Percentiles rank a stretch among this genome's conserved stretches.
phyloP scores from a whole-genome alignment of 1,140 invertebrate species.

The Drosophila novamexicana region DNA sequence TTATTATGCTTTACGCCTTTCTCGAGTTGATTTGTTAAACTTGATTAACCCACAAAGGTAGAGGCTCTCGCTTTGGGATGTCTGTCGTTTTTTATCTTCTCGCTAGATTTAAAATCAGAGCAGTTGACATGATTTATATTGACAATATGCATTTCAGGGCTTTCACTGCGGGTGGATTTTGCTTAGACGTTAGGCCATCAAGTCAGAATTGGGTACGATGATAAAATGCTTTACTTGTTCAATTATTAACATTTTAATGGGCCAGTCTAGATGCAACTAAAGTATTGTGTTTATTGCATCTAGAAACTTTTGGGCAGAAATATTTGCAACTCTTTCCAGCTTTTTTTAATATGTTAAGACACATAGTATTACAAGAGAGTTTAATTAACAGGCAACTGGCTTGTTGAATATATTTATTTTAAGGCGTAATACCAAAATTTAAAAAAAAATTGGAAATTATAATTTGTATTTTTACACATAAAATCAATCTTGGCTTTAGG shows the following conservation, averaged over 20 bases:
- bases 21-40: background rate
- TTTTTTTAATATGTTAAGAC: no score
- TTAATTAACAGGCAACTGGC: no score
- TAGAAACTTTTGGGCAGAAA: no score
- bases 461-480: no score
- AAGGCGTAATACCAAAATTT: no score
- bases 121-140: conserved; percentile 68
- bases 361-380: no score
- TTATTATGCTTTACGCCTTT: conserved; percentile 31
- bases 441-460: no score
- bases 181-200: conserved; percentile 29
- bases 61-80: background rate
- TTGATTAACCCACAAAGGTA: conserved; percentile 37
- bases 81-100: background rate
- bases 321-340: no score
- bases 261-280: no score
- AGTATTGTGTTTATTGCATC: no score
- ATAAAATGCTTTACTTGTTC: conserved; percentile 16
- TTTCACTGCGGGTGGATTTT: conserved; percentile 12
- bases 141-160: conserved; percentile 35
- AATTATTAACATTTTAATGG: background rate
- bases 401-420: no score
- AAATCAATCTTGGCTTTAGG: no score
- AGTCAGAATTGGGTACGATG: conserved; percentile 41
- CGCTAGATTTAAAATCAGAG: conserved; percentile 23